These are phyloP conservation scores for Actinernus sp. DNA, from an alignment of 92 coral and sea anemone species.

Conservation along the genomic window DNA sequence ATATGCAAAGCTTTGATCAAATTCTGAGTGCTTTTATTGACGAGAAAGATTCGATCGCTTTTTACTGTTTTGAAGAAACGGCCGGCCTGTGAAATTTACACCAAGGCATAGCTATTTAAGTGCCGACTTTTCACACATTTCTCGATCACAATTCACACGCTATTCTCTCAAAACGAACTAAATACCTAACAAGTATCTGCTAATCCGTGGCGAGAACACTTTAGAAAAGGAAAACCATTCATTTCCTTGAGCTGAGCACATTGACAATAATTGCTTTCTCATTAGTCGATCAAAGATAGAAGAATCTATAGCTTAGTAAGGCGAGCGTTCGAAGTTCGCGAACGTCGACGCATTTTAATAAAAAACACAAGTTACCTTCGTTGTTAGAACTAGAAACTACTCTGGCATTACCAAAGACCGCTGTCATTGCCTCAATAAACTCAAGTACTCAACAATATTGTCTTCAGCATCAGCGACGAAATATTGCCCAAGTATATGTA, in stretches of 20 bases:
- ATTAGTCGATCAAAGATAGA: conserved; percentile 1
- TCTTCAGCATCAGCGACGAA: conserved; percentile 6
- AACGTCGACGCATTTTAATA: background rate
- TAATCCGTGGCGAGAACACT: conserved; percentile 13
- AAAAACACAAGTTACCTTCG: background rate
- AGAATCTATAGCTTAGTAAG: background rate
- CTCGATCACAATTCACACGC: background rate
- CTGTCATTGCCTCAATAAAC: background rate
- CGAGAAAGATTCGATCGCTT: too few relatives aligned
- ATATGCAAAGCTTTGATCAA: background rate
- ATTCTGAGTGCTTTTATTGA: background rate
- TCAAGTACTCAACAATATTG: background rate
- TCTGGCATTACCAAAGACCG: too few relatives aligned
- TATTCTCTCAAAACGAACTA: too few relatives aligned
- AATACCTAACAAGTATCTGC: conserved; percentile 2
- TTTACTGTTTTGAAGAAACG: too few relatives aligned
- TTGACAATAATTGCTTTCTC: conserved; percentile 16
- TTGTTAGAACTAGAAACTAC: too few relatives aligned
- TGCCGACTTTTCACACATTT: background rate
- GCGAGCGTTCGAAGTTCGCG: background rate
- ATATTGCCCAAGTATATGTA: conserved; percentile 1
- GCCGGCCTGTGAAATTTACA: too few relatives aligned
- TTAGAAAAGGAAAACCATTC: background rate
- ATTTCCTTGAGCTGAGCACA: conserved; percentile 10
- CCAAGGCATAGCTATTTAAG: too few relatives aligned